phyloP scores from a whole-genome alignment of 2,888 invertebrate species.

The Augochlorella aurata region DNA sequence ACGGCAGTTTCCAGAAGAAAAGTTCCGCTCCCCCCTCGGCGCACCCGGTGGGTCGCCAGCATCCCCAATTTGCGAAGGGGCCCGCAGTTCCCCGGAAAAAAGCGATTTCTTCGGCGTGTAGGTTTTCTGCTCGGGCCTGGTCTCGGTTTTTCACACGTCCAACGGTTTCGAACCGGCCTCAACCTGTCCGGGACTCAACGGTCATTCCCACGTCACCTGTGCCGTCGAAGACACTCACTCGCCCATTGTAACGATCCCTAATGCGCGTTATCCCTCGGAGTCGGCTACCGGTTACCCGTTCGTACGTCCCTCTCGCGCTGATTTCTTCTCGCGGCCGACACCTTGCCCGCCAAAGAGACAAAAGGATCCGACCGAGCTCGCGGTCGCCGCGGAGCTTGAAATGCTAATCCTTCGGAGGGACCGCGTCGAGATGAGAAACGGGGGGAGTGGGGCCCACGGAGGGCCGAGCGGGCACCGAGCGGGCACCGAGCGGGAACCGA shows the following conservation, averaged over 20 bases:
- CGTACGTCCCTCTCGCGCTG: conserved; percentile 24
- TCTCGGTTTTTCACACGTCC: conserved; percentile 68
- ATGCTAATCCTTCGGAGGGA: conserved; percentile 70
- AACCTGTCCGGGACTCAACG: conserved; percentile 78
- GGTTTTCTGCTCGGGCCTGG: conserved; percentile 57
- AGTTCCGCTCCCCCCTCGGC: neutral
- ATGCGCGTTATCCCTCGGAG: conserved; percentile 71
- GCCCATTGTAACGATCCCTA: conserved; percentile 75
- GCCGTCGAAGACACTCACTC: conserved; percentile 71
- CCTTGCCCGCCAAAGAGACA: conserved; percentile 68
- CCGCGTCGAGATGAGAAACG: conserved; percentile 33
- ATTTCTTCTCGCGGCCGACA: conserved; percentile 66
- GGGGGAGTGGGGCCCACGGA: conserved; percentile 32
- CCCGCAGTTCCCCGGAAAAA: conserved; percentile 48
- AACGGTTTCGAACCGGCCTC: conserved; percentile 67
- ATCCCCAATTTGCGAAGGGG: neutral
- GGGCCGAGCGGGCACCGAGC: neutral
- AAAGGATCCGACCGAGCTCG: conserved; percentile 60
- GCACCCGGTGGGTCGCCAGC: neutral
- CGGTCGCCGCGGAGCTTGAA: conserved; percentile 70
- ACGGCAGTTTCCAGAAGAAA: neutral
- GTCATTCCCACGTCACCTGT: conserved; percentile 81
- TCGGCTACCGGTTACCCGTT: conserved; percentile 59
- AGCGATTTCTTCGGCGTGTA: conserved; percentile 26
- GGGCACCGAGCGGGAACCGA: neutral